These are phyloP conservation scores for Morone saxatilis DNA, from an alignment of 2,113 vertebrate genomes.

Conservation along the genomic window DNA sequence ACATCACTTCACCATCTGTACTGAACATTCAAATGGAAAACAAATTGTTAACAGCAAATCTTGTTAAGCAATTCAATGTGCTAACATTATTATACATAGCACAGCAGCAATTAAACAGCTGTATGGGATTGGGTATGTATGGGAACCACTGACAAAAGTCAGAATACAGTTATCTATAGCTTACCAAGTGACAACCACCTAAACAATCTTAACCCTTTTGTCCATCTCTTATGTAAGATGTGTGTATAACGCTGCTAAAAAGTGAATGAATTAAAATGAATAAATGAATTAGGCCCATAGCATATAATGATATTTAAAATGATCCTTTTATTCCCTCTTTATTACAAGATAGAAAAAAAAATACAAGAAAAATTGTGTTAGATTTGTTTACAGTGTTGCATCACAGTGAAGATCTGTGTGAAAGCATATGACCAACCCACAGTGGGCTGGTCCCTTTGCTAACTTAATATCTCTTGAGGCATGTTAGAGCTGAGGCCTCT, in stretches of 20 bases:
- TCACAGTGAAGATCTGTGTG: conserved; percentile 67
- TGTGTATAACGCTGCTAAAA: neutral
- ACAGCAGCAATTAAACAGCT: neutral
- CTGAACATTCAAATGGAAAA: neutral
- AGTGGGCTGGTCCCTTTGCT: conserved; percentile 67
- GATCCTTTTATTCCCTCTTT: neutral
- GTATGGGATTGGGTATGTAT: too few relatives aligned
- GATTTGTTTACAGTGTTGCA: conserved; percentile 38
- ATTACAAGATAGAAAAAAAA: neutral
- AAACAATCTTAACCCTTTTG: neutral
- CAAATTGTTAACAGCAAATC: neutral
- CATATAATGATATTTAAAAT: neutral
- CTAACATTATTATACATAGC: neutral
- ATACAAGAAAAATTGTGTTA: neutral
- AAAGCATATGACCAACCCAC: conserved; percentile 61
- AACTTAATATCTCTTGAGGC: conserved; percentile 74
- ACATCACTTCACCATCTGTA: neutral
- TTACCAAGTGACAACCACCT: too few relatives aligned
- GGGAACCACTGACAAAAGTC: too few relatives aligned
- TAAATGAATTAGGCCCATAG: neutral
- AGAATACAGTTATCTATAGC: too few relatives aligned
- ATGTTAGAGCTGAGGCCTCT: conserved; percentile 49
- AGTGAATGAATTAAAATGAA: too few relatives aligned
- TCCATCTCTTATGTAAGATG: neutral
- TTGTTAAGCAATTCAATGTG: neutral